Conservation (phyloP, 2,113 vertebrate species). For the Australoheros scitulus region DNA sequence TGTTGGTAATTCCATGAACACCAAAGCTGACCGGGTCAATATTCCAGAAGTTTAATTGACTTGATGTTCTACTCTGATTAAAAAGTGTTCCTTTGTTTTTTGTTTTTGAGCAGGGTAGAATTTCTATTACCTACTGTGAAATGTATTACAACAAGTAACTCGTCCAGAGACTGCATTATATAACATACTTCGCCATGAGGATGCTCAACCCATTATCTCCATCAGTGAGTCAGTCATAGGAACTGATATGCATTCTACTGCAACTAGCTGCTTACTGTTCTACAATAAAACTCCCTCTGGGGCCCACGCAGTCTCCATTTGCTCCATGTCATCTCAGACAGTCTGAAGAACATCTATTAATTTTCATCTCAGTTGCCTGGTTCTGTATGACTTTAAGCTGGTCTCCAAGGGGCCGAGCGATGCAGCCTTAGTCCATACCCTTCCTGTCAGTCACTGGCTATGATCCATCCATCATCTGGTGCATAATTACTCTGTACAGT, state of each 20-base stretch:
- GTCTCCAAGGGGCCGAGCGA: slow-evolving; percentile 37
- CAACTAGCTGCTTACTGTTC: slow-evolving; percentile 54
- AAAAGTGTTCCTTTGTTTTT: no score
- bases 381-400: slow-evolving; percentile 30
- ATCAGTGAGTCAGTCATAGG: slow-evolving; percentile 43
- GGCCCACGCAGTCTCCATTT: slow-evolving; percentile 23
- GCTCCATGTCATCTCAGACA: slow-evolving; percentile 47
- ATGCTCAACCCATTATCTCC: slow-evolving; percentile 43
- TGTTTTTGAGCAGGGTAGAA: no score
- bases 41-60: no score
- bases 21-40: no score
- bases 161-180: slow-evolving; percentile 1
- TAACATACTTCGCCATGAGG: slow-evolving; percentile 17
- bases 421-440: slow-evolving; percentile 51
- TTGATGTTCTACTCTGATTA: no score
- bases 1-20: no score
- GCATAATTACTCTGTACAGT: slow-evolving; percentile 66
- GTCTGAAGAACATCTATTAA: slow-evolving; percentile 48
- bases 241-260: slow-evolving; percentile 54
- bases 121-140: neutral
- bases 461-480: slow-evolving; percentile 68
- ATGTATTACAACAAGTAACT: neutral
- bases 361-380: slow-evolving; percentile 54
- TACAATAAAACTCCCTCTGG: slow-evolving; percentile 22
- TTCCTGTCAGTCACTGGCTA: slow-evolving; percentile 63